Evolutionary conservation across 1,140 invertebrate species (phyloP).

Genomic region (Zaprionus lachaisei): DNA sequence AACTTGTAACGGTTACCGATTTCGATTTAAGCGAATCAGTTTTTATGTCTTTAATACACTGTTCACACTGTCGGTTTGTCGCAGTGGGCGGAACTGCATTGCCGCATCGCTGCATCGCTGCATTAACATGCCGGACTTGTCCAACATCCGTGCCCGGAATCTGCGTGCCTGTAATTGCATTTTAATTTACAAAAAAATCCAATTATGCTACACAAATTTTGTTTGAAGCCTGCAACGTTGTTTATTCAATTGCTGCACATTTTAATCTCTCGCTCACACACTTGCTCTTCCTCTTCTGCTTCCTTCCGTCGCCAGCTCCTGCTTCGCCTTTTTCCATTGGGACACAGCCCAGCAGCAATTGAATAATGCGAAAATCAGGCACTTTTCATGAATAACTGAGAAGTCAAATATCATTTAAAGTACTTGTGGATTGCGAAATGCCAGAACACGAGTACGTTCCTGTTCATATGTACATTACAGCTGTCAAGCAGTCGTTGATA

Average conservation of each 20-base stretch:
- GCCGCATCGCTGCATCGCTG: background rate
- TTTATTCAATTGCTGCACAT: constrained; percentile 49
- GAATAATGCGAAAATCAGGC: background rate
- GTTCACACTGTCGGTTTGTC: background rate
- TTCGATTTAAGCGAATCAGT: constrained; percentile 8
- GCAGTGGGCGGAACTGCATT: background rate
- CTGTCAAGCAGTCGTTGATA: no score
- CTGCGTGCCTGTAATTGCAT: constrained; percentile 52
- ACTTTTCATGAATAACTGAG: background rate
- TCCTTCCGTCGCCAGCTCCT: background rate
- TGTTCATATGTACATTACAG: no score
- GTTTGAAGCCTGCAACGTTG: constrained; percentile 56
- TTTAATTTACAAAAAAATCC: constrained; percentile 70
- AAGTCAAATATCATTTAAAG: background rate
- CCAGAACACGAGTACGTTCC: no score
- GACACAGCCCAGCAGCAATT: constrained; percentile 5
- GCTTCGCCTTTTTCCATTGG: background rate
- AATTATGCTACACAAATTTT: constrained; percentile 54
- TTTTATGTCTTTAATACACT: background rate
- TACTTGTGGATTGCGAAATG: background rate
- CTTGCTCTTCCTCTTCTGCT: background rate
- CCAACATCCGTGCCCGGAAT: constrained; percentile 4
- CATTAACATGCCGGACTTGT: constrained; percentile 10
- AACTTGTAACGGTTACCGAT: background rate
- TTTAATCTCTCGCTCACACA: constrained; percentile 14